Percentiles rank a stretch among this genome's conserved stretches.
Conservation (phyloP, 2,797 vertebrate species). For the Cephalopachus bancanus region DNA sequence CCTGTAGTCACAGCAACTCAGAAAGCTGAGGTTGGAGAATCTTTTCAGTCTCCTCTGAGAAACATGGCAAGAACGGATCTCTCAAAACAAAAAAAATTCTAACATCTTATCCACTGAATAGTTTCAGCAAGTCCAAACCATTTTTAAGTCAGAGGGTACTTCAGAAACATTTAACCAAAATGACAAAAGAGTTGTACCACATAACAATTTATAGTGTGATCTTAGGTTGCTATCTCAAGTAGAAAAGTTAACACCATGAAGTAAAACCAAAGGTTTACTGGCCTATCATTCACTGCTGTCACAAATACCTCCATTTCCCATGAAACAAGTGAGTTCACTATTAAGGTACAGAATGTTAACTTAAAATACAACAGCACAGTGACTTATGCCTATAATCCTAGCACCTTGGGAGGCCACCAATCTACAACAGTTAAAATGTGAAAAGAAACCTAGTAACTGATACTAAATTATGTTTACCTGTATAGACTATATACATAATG, state of each 20-base stretch:
- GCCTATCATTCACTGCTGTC: neutral
- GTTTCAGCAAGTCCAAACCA: neutral
- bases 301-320: slow-evolving; percentile 17
- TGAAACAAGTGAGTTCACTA: slow-evolving; percentile 30
- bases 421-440: neutral
- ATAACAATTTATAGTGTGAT: neutral
- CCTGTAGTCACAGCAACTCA: neutral
- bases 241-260: slow-evolving; percentile 46
- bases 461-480: slow-evolving; percentile 10
- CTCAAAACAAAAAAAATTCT: neutral
- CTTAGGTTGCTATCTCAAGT: neutral
- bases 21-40: neutral
- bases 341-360: slow-evolving; percentile 1
- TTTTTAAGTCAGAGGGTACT: slow-evolving; percentile 25
- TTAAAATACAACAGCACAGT: neutral
- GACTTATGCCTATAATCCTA: too few relatives aligned
- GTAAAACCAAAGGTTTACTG: slow-evolving; percentile 34
- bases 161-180: slow-evolving; percentile 48
- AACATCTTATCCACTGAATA: neutral
- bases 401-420: neutral
- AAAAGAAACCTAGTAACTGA: neutral
- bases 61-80: neutral
- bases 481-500: neutral
- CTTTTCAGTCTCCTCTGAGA: neutral
- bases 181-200: neutral